Conservation (phyloP, 1,140 invertebrate genomes). For the Rhagoletis zephyria region DNA sequence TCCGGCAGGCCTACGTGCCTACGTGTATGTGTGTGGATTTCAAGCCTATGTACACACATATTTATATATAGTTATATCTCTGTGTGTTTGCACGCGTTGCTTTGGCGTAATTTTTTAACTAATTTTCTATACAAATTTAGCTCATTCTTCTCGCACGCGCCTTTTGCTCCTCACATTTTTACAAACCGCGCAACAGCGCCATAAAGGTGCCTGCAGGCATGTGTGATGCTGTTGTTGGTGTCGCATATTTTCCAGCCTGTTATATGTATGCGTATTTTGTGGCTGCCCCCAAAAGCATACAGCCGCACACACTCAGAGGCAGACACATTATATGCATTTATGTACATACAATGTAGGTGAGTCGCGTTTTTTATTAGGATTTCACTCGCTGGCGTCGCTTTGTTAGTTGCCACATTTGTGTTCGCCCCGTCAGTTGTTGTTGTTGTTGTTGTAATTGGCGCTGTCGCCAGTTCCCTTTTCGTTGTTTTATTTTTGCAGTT, state of each 20-base stretch:
- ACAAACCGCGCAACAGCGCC: neutral
- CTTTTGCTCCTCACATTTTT: neutral
- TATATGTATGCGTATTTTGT: neutral
- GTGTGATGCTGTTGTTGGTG: conserved; percentile 3
- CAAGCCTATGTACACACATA: conserved; percentile 53
- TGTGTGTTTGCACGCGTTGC: conserved; percentile 58
- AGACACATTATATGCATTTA: neutral
- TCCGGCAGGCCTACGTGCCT: conserved; percentile 52
- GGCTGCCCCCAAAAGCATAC: neutral
- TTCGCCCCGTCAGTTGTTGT: neutral
- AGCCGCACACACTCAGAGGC: conserved; percentile 1
- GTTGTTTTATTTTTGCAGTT: neutral
- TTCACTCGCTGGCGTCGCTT: neutral
- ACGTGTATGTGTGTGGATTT: conserved; percentile 49
- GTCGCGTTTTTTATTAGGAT: neutral
- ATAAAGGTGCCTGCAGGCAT: neutral
- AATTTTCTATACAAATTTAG: conserved; percentile 74
- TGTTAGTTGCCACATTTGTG: conserved; percentile 9
- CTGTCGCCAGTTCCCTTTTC: neutral
- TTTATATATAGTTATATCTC: neutral
- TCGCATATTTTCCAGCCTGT: neutral
- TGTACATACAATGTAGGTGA: neutral
- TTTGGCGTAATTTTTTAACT: conserved; percentile 72
- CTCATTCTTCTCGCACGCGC: conserved; percentile 47
- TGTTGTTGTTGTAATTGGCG: conserved; percentile 30